A percentile compares a stretch with the other conserved stretches of the same genome.
Conservation (phyloP, 1,140 invertebrate species). For the Hormaphis cornu region DNA sequence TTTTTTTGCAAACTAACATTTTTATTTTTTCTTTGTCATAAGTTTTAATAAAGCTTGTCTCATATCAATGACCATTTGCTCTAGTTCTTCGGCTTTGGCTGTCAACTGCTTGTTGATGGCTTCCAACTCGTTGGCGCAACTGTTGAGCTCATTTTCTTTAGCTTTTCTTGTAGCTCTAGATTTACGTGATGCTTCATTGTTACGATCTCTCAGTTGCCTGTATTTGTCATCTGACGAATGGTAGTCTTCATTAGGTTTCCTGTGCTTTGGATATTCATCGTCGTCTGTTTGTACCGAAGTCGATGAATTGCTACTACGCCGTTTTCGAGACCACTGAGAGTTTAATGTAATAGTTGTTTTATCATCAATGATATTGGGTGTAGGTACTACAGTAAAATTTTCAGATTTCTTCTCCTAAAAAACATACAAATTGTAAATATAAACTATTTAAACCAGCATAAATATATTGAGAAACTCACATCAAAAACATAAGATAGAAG, state of each 20-base stretch:
- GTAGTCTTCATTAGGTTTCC: constrained; percentile 8
- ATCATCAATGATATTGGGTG: constrained; percentile 18
- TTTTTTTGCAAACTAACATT: neutral
- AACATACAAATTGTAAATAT: neutral
- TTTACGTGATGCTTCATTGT: constrained; percentile 64
- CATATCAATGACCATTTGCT: constrained; percentile 45
- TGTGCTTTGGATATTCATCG: constrained; percentile 24
- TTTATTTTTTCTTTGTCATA: constrained; percentile 40
- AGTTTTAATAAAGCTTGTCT: constrained; percentile 43
- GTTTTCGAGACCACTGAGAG: constrained; percentile 3
- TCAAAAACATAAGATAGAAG: constrained; percentile 35
- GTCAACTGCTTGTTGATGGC: constrained; percentile 44
- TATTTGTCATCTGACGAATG: constrained; percentile 44
- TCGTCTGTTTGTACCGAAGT: constrained; percentile 18
- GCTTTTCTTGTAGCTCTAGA: constrained; percentile 61
- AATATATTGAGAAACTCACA: neutral
- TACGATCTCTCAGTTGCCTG: constrained; percentile 58
- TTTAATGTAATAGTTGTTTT: neutral
- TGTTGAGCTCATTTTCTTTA: constrained; percentile 49
- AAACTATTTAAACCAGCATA: neutral
- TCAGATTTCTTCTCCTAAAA: constrained; percentile 16
- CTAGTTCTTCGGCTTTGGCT: constrained; percentile 46
- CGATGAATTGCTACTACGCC: constrained; percentile 27
- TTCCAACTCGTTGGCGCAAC: constrained; percentile 42
- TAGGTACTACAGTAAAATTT: neutral